Base-by-base conservation (phyloP, 1,140 invertebrate species). In the Eupeodes corollae region DNA sequence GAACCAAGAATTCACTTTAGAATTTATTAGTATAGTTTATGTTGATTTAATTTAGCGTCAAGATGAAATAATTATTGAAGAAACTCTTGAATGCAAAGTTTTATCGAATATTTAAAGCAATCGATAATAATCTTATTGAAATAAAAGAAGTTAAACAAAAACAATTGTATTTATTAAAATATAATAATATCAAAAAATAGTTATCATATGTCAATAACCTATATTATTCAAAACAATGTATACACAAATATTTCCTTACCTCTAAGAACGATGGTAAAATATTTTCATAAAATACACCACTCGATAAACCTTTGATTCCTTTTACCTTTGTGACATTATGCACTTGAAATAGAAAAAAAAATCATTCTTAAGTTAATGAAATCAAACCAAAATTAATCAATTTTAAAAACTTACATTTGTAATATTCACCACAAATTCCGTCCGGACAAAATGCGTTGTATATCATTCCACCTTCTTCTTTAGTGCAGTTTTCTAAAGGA, bases 241-340 rank as follows among this genome's bases (percentile, higher is more conserved):
- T n/a, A n/a, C 46, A 5, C 18, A 12, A 14, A 14, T 5, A 2
- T 41, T 3, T 14, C 38, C 45, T 56, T 30, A 70, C 52, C 60
- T 76, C 68, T 32, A 77, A 64, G 57, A 78, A 78, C 8, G 75
- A 77, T 47, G 75, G 73, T 57, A 70, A 68, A 31, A 78, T 57
- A 62, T 78, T 78, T 46, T 77, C 78, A 49, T 80, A 79, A 65
- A 91, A 87, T 3, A 86, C 82, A 21, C 86, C 86, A 56, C 85
- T 89, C 14, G 80, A 70, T 3, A 92, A 64, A 19, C 89, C 89
- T 65, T 87, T 86, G 52, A 93, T 90, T 14, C 84, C 88, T 50
- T 76, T 71, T 19, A 82, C 74, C 19, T 75, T 53, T 11, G 66
- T 66, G 2, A 81, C 68, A 44, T 82, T 76, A 59, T 85, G 72